A percentile compares a stretch with the other conserved stretches of the same genome.
These are phyloP conservation scores for Heteronetta atricapilla DNA, from an alignment of 2,113 vertebrate genomes.

Conservation along the genomic window DNA sequence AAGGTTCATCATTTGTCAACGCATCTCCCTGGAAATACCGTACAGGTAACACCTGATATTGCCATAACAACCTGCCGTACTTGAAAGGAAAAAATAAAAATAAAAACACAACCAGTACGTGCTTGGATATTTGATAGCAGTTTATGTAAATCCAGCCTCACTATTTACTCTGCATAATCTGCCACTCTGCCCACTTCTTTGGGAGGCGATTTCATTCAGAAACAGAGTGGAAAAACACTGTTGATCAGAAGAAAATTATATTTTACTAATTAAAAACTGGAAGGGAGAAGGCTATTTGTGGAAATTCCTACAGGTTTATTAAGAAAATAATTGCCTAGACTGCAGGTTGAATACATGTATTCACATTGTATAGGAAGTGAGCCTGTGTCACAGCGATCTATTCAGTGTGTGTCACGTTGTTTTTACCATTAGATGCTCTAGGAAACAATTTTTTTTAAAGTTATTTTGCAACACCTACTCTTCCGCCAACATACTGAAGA, in stretches of 20 bases:
- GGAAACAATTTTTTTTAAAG: not conserved
- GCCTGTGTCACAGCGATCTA: not conserved
- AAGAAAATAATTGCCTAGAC: not conserved
- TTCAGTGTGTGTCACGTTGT: not conserved
- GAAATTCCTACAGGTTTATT: not conserved
- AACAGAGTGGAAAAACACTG: not conserved
- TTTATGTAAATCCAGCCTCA: not conserved
- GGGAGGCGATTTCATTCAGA: not conserved
- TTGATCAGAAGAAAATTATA: not conserved
- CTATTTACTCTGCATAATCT: not conserved
- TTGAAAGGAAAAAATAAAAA: not conserved
- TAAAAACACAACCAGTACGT: not conserved
- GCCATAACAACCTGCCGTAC: not conserved
- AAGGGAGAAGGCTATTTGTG: not conserved
- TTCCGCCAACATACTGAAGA: not conserved
- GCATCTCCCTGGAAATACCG: not conserved
- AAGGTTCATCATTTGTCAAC: not conserved
- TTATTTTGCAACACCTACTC: not conserved
- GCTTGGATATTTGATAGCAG: not conserved
- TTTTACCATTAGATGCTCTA: not conserved
- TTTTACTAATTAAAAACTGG: not conserved
- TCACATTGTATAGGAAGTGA: not conserved
- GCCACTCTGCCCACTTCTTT: not conserved
- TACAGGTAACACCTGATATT: not conserved
- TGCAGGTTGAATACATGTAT: not conserved